phyloP scores from a whole-genome alignment of 2,888 invertebrate genomes.

The Temnothorax rugatulus region DNA sequence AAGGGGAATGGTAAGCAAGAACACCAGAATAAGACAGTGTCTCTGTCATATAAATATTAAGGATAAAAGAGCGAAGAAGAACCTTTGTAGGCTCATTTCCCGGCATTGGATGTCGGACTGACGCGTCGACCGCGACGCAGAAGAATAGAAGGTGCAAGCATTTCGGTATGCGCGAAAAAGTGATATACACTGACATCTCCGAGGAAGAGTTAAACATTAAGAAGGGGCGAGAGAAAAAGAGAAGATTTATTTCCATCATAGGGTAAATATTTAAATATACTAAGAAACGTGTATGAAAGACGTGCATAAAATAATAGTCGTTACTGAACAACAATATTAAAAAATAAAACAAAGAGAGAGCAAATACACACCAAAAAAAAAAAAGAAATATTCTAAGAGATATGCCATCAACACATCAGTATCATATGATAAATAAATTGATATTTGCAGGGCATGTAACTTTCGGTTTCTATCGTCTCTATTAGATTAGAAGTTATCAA shows the following conservation, averaged over 20 bases:
- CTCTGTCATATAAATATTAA: constrained; percentile 56
- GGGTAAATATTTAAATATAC: background rate
- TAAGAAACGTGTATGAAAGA: background rate
- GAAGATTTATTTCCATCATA: constrained; percentile 9
- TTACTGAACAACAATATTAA: background rate
- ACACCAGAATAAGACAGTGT: constrained; percentile 61
- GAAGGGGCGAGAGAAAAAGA: constrained; percentile 3
- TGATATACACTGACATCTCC: constrained; percentile 64
- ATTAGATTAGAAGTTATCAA: background rate
- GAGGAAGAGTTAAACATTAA: constrained; percentile 12
- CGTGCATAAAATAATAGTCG: background rate
- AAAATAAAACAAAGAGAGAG: background rate
- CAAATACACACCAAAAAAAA: background rate
- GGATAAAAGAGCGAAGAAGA: constrained; percentile 48
- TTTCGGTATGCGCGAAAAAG: constrained; percentile 68
- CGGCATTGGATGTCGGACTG: constrained; percentile 76
- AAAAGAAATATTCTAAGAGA: background rate
- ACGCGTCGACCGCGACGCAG: constrained; percentile 74
- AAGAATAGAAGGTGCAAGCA: constrained; percentile 70
- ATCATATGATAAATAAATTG: background rate
- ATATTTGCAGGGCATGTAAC: background rate
- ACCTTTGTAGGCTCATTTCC: constrained; percentile 56
- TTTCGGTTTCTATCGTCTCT: background rate
- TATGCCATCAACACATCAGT: background rate
- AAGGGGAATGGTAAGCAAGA: constrained; percentile 79